Base-by-base conservation (phyloP, 2,888 invertebrate genomes). In the Steromphala cineraria region DNA sequence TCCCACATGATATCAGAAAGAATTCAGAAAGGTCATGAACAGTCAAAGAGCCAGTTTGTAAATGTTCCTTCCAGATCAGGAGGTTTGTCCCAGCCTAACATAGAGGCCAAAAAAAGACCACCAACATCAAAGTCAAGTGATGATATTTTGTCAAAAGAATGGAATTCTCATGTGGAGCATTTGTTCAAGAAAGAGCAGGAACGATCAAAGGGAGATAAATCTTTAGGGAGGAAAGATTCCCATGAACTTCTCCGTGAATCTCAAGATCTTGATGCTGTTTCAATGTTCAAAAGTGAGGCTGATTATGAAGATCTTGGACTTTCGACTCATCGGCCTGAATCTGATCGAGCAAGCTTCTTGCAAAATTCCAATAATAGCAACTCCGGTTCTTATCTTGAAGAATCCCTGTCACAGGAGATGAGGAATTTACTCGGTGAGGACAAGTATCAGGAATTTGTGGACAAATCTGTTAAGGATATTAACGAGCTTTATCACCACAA, bases 321-420 rank as follows among this genome's bases (percentile, higher is more conserved):
- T 24, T 85, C 87, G 17, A 90, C 91, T n/a, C 90, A 90, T 81
- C 85, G 90, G 52, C 89, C 89, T 36, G 88, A 89, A 4, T 83
- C 84, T 62, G 84, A 84, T 0, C 81, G 80, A 46, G 40, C 56
- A 3, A 62, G 21, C 19, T 15, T 67, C 17, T 46, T 46, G 10
- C 46, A 46, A 46, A 31, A 67, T 36, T 36, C 36, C n/a, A 71
- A 71, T 31, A 31, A 71, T 10, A 71, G 31, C 15, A 53, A 76
- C 36, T 28, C 21, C 28, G 55, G 53, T n/a, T 82, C 79, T 55
- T 7, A 24, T 7, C n/a, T 67, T 21, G 75, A 62, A 24, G 24
- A 19, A 24, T 28, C 21, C 7, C 36, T 52, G 15, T 52, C 52
- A 21, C 53, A 81, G 67, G 82, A 85, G 15, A 75, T 80, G 53